These are phyloP conservation scores for Plagiodera versicolora DNA, from an alignment of 2,888 invertebrate genomes.

Conservation along the genomic window DNA sequence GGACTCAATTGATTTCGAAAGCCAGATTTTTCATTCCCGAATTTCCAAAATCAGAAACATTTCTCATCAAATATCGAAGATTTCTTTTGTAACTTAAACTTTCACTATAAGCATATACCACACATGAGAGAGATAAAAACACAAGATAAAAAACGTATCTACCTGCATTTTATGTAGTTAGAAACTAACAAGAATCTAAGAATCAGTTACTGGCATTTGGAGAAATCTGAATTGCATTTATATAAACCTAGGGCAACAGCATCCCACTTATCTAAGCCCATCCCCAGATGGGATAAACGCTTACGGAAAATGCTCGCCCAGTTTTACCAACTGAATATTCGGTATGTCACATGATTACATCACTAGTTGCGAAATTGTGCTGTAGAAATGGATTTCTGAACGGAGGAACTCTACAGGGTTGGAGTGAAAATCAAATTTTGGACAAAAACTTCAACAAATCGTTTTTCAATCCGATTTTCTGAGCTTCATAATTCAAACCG, in stretches of 20 bases:
- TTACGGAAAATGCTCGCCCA: constrained; percentile 9
- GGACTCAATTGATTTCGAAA: too few species aligned
- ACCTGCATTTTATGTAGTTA: constrained; percentile 31
- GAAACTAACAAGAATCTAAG: constrained; percentile 8
- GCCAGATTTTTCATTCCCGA: too few species aligned
- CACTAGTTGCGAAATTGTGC: not conserved
- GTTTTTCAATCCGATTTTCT: too few species aligned
- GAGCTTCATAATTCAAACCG: too few species aligned
- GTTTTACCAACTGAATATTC: constrained; percentile 1
- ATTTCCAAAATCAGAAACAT: too few species aligned
- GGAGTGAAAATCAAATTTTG: too few species aligned
- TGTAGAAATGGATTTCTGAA: too few species aligned
- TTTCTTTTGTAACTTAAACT: constrained; percentile 8
- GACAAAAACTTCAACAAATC: too few species aligned
- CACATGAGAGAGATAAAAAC: constrained; percentile 9
- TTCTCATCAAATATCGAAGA: not conserved
- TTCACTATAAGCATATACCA: constrained; percentile 13
- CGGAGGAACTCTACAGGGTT: too few species aligned
- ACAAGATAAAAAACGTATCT: constrained; percentile 15
- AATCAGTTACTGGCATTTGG: constrained; percentile 28
- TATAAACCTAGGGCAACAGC: constrained; percentile 24
- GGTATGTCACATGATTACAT: not conserved
- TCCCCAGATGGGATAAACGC: constrained; percentile 9
- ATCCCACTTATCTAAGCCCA: constrained; percentile 21
- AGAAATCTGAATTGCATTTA: constrained; percentile 34